A percentile compares a stretch with the other conserved stretches of the same genome.
These are phyloP conservation scores for Caenorhabditis brenneri DNA, from an alignment of 1,140 invertebrate species.

Conservation along the genomic window DNA sequence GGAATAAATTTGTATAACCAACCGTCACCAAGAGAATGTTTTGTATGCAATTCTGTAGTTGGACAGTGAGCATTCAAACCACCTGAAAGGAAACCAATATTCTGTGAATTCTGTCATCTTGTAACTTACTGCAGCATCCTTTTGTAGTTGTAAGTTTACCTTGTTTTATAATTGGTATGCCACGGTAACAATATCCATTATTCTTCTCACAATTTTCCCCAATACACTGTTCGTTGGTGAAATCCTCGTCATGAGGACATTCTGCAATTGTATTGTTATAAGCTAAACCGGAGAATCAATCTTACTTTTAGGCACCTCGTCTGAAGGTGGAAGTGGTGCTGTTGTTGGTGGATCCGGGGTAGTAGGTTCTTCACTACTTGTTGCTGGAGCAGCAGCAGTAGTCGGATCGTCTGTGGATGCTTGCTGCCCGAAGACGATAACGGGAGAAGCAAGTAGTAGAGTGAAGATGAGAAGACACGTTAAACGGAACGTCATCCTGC, in stretches of 20 bases:
- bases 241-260: neutral
- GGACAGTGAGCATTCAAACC: too few relatives aligned
- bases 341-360: too few relatives aligned
- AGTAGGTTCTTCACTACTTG: neutral
- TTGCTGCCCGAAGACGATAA: neutral
- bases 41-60: neutral
- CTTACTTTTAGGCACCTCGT: too few relatives aligned
- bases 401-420: neutral
- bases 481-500: constrained; percentile 27
- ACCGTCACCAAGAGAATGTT: neutral
- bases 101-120: too few relatives aligned
- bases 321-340: too few relatives aligned
- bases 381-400: neutral
- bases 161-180: too few relatives aligned
- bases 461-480: constrained; percentile 21
- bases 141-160: too few relatives aligned
- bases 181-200: neutral
- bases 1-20: neutral
- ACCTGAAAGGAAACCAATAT: too few relatives aligned
- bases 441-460: neutral
- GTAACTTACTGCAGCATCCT: neutral
- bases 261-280: neutral
- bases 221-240: neutral
- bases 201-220: neutral
- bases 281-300: too few relatives aligned